phyloP scores from a whole-genome alignment of 2,888 invertebrate genomes.

The Nemotelus pantherinus region DNA sequence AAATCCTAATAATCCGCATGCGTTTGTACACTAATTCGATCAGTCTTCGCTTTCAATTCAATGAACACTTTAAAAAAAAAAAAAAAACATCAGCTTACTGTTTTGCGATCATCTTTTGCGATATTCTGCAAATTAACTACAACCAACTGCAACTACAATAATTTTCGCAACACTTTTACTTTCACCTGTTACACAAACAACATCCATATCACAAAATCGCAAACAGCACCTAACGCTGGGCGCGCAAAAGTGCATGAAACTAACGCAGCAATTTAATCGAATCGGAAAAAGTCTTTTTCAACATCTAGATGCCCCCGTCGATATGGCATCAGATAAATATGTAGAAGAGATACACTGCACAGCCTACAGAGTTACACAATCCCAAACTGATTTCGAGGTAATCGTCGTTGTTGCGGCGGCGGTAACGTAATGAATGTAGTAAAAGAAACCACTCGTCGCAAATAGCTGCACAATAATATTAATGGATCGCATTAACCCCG shows the following conservation, averaged over 20 bases:
- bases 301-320: not conserved
- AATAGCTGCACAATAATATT: too few species aligned
- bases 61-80: too few species aligned
- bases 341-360: constrained; percentile 1
- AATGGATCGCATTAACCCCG: too few species aligned
- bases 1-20: too few species aligned
- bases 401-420: not conserved
- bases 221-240: not conserved
- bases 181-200: constrained; percentile 40
- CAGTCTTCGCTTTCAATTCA: too few species aligned
- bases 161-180: constrained; percentile 36
- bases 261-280: not conserved
- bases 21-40: too few species aligned
- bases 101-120: too few species aligned
- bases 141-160: constrained; percentile 9
- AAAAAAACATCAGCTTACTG: too few species aligned
- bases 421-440: not conserved
- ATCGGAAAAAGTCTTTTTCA: not conserved
- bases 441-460: not conserved
- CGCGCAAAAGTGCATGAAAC: not conserved
- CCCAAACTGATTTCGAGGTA: not conserved
- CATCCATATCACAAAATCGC: constrained; percentile 12
- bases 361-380: constrained; percentile 21
- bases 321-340: constrained; percentile 14
- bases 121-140: too few species aligned